Conservation (phyloP, 2,888 invertebrate species). For the Melanchra persicariae region DNA sequence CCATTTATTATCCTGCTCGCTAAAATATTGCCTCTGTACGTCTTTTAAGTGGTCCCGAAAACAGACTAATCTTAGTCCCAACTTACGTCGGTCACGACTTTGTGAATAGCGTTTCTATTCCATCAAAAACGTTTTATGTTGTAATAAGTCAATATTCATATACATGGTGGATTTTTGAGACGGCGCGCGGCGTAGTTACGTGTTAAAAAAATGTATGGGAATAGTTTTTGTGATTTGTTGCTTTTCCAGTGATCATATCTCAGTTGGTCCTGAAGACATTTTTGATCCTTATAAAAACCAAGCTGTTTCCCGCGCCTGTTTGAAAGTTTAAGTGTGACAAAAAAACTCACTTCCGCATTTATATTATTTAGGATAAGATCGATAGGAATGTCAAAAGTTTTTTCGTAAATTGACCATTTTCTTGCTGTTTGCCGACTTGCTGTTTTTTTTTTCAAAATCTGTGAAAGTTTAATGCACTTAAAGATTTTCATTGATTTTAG, state of each 20-base stretch:
- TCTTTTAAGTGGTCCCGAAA: slow-evolving; percentile 53
- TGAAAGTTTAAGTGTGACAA: too few relatives aligned
- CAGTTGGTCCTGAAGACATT: background rate
- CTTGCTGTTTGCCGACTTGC: background rate
- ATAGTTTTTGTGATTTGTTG: background rate
- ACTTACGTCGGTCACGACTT: slow-evolving; percentile 11
- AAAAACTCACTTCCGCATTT: too few relatives aligned
- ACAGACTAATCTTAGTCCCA: slow-evolving; percentile 13
- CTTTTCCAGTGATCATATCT: background rate
- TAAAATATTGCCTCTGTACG: slow-evolving; percentile 44
- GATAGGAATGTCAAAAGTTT: too few relatives aligned
- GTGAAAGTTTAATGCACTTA: background rate
- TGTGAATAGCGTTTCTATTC: slow-evolving; percentile 20
- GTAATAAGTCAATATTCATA: slow-evolving; percentile 22
- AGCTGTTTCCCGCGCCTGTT: too few relatives aligned
- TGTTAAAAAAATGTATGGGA: background rate
- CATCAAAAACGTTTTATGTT: slow-evolving; percentile 31
- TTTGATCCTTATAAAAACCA: background rate
- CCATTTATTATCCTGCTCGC: slow-evolving; percentile 57
- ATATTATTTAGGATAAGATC: too few relatives aligned
- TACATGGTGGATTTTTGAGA: background rate
- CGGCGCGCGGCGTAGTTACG: background rate
- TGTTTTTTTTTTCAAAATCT: background rate
- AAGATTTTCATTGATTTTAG: too few relatives aligned
- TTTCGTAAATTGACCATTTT: background rate